A percentile compares a stretch with the other conserved stretches of the same genome.
Conservation (phyloP, 1,140 invertebrate species). For the Drosophila auraria region DNA sequence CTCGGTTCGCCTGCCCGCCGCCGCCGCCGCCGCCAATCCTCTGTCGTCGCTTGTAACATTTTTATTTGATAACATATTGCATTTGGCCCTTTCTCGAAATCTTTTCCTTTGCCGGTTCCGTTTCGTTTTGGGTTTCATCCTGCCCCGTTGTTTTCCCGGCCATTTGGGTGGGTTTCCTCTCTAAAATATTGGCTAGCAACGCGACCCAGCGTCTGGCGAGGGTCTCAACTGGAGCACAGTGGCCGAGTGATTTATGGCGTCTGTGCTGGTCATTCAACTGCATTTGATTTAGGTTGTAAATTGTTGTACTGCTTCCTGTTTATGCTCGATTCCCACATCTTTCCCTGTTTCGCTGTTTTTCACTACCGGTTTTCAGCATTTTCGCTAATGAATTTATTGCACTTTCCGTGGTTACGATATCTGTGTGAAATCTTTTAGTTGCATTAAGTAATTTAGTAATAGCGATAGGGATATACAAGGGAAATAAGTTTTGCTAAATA, state of each 20-base stretch:
- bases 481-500: background rate
- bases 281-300: slow-evolving; percentile 83
- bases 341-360: background rate
- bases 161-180: slow-evolving; percentile 44
- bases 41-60: slow-evolving; percentile 82
- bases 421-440: background rate
- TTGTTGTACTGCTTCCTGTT: slow-evolving; percentile 78
- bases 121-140: slow-evolving; percentile 40
- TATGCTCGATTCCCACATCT: slow-evolving; percentile 27
- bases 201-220: slow-evolving; percentile 44
- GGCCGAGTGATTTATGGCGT: slow-evolving; percentile 76
- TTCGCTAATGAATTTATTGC: slow-evolving; percentile 80
- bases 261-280: slow-evolving; percentile 81
- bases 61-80: slow-evolving; percentile 84
- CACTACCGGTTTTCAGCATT: slow-evolving; percentile 19
- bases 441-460: background rate
- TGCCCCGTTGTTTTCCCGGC: slow-evolving; percentile 14
- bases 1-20: slow-evolving; percentile 1
- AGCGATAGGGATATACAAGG: too few species aligned
- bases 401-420: slow-evolving; percentile 25
- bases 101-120: slow-evolving; percentile 34
- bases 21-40: slow-evolving; percentile 23
- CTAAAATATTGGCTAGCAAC: slow-evolving; percentile 73
- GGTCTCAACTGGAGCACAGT: slow-evolving; percentile 71
- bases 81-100: slow-evolving; percentile 67